Evolutionary conservation across 2,113 vertebrate species (phyloP).

Genomic region (Daubentonia madagascariensis): DNA sequence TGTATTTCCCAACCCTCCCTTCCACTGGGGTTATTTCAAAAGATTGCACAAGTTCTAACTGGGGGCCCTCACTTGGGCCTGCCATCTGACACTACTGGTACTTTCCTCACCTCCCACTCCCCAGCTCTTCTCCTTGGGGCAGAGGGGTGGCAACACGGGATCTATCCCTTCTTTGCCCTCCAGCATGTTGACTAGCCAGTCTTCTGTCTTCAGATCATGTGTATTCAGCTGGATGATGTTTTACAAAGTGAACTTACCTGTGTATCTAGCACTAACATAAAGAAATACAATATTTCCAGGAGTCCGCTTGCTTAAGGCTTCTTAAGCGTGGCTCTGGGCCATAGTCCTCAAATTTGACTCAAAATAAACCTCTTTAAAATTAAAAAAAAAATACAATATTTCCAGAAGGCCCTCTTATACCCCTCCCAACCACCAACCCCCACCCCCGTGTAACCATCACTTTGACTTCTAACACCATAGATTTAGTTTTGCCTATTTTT

Average conservation of each 20-base stretch:
- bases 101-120: neutral
- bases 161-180: neutral
- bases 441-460: neutral
- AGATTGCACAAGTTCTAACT: neutral
- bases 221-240: neutral
- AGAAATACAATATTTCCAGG: conserved; percentile 6
- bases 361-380: no score
- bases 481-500: neutral
- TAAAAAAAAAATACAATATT: conserved; percentile 5
- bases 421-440: neutral
- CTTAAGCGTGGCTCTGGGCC: no score
- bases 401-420: neutral
- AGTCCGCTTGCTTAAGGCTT: no score
- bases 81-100: neutral
- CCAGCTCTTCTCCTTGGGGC: neutral
- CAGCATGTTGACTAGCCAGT: neutral
- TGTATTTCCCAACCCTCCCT: neutral
- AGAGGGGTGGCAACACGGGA: no score
- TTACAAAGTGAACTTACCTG: neutral
- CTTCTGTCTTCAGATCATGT: neutral
- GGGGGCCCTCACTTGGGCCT: neutral
- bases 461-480: neutral
- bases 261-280: neutral
- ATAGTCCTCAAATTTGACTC: no score
- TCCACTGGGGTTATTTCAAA: neutral